Base-by-base conservation (phyloP, 2,888 invertebrate species). In the Dasysyrphus tricinctus region DNA sequence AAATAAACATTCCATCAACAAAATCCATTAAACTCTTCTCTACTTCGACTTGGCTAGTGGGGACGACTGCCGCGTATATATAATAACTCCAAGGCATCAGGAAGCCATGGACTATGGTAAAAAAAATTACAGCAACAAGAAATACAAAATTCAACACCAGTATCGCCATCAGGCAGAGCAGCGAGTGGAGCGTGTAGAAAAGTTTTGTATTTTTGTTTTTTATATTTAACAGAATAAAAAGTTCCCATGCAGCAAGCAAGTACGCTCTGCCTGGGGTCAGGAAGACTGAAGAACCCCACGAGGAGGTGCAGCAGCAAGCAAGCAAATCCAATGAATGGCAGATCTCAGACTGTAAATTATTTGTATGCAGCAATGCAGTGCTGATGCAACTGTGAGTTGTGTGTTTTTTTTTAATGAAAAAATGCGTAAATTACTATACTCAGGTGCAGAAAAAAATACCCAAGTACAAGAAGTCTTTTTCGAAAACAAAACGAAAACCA, bases 1-100 rank as follows among this genome's bases (percentile, higher is more conserved):
- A 82, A 82, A 82, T 77, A 82, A 77, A 82, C 67, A 77, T 77
- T 73, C 77, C 77, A 59, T 82, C 76, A 76, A 49, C 77, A 44
- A 70, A 63, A 80, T 80, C 69, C 80, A 75, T 80, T 75, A 69
- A 75, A 80, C 51, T 56, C 59, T 77, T 63, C 56, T 65, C 47
- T 54, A 54, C 54, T 47, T 57, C 24, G 57, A 34, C 47, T 69
- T 51, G 49, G 51, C 37, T 65, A 19, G 44, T 49, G 54, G 29
- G n/a, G 54, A 14, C 24, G 54, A 14, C n/a, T 51, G 37, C 14
- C n/a, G 12, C n/a, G 3, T 24, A 24, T 24, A 54, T 69, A 69
- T 69, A 69, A 69, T 69, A 54, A 39, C 39, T 69, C 24, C 54
- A 29, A 32, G 54, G 69, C 39, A 54, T 47, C 69, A 69, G 32